Percentiles rank a stretch among this genome's conserved stretches.
phyloP scores from a whole-genome alignment of 2,113 vertebrate genomes.

The Corvus cornix region DNA sequence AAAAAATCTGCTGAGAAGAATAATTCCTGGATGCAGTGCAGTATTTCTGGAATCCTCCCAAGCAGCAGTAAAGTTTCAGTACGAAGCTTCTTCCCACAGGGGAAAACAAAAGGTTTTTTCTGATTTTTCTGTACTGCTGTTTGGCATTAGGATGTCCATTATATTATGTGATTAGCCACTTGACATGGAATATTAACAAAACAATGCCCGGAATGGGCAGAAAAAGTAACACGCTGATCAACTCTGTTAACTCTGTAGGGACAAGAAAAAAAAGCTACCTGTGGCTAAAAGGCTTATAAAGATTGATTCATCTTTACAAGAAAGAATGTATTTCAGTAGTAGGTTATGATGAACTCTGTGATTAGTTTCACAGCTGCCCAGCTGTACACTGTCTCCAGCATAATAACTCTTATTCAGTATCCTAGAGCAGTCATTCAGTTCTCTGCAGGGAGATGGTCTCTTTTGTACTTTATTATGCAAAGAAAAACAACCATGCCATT shows the following conservation, averaged over 20 bases:
- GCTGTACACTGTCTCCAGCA: neutral
- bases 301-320: neutral
- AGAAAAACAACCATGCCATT: neutral
- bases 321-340: neutral
- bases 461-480: neutral
- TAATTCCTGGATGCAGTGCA: constrained; percentile 44
- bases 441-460: neutral
- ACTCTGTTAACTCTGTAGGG: neutral
- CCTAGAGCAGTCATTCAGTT: neutral
- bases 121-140: constrained; percentile 18
- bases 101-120: constrained; percentile 2
- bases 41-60: constrained; percentile 50
- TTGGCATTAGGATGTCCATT: constrained; percentile 25
- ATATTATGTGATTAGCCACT: constrained; percentile 36
- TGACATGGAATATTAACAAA: constrained; percentile 18
- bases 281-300: neutral
- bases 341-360: neutral
- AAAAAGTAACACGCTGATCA: neutral
- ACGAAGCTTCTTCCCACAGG: neutral
- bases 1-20: neutral
- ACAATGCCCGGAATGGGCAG: constrained; percentile 41
- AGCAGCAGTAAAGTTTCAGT: neutral
- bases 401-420: neutral
- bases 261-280: neutral
- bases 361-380: neutral